These are phyloP conservation scores for Choristoneura rosaceana DNA, from an alignment of 2,888 invertebrate genomes.

Conservation along the genomic window DNA sequence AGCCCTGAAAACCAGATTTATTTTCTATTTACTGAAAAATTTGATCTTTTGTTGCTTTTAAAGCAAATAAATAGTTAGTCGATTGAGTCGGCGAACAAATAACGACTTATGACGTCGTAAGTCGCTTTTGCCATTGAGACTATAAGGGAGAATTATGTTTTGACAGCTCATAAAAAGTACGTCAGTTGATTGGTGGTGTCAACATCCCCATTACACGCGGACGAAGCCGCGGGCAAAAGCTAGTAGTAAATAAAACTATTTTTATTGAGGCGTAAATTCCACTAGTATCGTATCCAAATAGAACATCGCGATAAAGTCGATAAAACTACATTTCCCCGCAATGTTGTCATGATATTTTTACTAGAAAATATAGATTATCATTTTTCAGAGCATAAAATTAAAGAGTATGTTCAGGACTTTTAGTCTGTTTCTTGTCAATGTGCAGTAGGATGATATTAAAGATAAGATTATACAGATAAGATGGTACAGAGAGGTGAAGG, in stretches of 20 bases:
- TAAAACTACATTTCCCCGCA: slow-evolving; percentile 23
- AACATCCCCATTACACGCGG: too few species aligned
- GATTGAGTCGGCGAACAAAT: too few species aligned
- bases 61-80: too few species aligned
- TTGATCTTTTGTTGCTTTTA: too few species aligned
- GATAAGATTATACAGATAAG: neutral
- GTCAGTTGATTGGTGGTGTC: too few species aligned
- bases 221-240: too few species aligned
- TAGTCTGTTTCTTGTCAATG: neutral
- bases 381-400: neutral
- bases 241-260: slow-evolving; percentile 16
- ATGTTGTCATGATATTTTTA: slow-evolving; percentile 16
- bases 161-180: too few species aligned
- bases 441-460: neutral
- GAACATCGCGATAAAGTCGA: slow-evolving; percentile 28
- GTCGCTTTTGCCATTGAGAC: too few species aligned
- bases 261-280: slow-evolving; percentile 33
- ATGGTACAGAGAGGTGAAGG: neutral
- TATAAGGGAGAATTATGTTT: too few species aligned
- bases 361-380: slow-evolving; percentile 1
- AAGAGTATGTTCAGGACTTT: neutral
- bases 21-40: too few species aligned
- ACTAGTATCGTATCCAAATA: slow-evolving; percentile 34
- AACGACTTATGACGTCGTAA: too few species aligned
- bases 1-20: too few species aligned